Conservation (phyloP, 2,113 vertebrate species). For the Leuciscus idus region DNA sequence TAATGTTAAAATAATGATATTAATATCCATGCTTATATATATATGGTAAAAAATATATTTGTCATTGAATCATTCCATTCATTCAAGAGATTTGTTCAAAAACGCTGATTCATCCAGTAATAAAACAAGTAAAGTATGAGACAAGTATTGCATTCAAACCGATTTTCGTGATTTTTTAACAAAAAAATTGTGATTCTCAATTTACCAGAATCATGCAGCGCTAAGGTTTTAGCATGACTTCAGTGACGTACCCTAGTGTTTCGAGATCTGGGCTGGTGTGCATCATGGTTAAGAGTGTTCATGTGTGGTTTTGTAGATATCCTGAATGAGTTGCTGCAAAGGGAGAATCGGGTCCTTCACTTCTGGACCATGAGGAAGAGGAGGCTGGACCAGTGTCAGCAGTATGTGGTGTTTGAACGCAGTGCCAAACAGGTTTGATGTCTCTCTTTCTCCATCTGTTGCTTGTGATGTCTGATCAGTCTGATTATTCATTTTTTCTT, state of each 20-base stretch:
- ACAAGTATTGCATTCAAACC: too few species aligned
- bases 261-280: background rate
- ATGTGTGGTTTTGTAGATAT: slow-evolving; percentile 80
- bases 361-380: slow-evolving; percentile 99
- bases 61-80: too few species aligned
- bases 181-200: too few species aligned
- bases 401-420: slow-evolving; percentile 98
- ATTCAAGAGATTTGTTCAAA: too few species aligned
- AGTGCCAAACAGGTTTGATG: slow-evolving; percentile 95
- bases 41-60: too few species aligned
- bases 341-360: slow-evolving; percentile 96
- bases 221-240: background rate
- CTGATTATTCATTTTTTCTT: background rate
- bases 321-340: slow-evolving; percentile 95
- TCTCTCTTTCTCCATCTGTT: background rate
- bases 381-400: slow-evolving; percentile 96
- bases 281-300: background rate
- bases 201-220: too few species aligned
- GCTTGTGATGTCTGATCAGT: background rate
- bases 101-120: too few species aligned
- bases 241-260: background rate
- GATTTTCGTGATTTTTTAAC: too few species aligned
- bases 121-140: too few species aligned
- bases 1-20: background rate
- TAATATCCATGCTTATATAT: too few species aligned